Evolutionary conservation across 2,888 invertebrate species (phyloP), one percentile per base, ranked within the genome.

Genomic region (Ornithoptera priamus): DNA sequence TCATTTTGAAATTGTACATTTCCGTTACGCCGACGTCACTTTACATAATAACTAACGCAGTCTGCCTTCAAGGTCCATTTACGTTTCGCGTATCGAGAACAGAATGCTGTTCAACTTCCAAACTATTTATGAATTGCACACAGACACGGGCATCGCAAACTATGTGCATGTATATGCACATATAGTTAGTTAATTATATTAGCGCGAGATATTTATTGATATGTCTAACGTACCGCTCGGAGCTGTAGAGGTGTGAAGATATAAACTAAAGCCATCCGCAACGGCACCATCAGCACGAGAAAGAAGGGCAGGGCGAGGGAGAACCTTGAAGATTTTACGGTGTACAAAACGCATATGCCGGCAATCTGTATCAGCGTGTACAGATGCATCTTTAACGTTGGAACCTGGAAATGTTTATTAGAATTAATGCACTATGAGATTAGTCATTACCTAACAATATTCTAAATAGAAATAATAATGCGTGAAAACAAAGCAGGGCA

Each of bases 261-360:
- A 73, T 93, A 93, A 17, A 88, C 94, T 80, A 98, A 91, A 70
- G 95, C 93, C 76, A 96, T 94, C 72, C 99, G 93, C 71, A 99
- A 92, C 17, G 99, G 98, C 79, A 99, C 96, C 96, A 98, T 96
- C 74, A 98, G 89, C 72, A 98, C 95, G 64, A 99, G 94, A 87
- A 99, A 97, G 93, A 99, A 98, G 4, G 99, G 99, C 85, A 99
- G 96, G 20, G 97, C 97, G 71, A 99, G 93, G 0, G 99, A 98
- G 73, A 97, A 96, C 66, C 94, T 94, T 4, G 98, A 97, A 22
- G 97, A 97, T 89, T 99, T 99, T 24, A 99, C 97, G 15, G 94
- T 93, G 96, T 98, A 98, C 68, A 99, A 92, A 30, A 97, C 75
- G 1, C 93, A 94, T 77, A 99, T 93, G 78, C 97, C 96, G 3